Evolutionary conservation across 2,113 vertebrate species (phyloP).

Genomic region (Camarhynchus parvulus): DNA sequence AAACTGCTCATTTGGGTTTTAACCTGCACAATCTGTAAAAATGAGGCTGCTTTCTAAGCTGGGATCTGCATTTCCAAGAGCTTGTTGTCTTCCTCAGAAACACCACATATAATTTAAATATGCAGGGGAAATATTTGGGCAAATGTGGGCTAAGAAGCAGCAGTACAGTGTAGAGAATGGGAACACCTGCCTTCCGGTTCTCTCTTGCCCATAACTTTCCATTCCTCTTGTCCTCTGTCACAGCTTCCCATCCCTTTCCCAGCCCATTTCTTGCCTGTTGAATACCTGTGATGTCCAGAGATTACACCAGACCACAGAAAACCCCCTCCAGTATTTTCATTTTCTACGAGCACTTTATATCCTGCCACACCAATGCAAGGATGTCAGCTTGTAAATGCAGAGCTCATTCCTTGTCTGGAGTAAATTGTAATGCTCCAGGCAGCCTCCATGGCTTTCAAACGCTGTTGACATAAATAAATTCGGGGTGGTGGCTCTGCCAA

Average conservation of each 20-base stretch:
- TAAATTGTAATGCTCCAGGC: neutral
- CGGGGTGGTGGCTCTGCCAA: neutral
- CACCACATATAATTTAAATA: neutral
- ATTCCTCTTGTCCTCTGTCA: neutral
- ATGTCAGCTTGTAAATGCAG: neutral
- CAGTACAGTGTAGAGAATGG: accelerated
- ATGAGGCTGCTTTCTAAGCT: neutral
- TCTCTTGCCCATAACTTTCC: neutral
- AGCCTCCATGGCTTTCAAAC: neutral
- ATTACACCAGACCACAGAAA: accelerated
- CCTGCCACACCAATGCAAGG: neutral
- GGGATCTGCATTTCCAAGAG: neutral
- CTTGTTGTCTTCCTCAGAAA: neutral
- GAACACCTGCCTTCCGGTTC: neutral
- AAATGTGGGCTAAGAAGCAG: neutral
- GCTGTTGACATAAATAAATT: neutral
- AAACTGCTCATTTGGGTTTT: neutral
- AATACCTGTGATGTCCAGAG: neutral
- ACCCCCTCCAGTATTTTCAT: neutral
- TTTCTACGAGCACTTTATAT: neutral
- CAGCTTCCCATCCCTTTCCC: neutral
- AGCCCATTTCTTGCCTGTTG: neutral
- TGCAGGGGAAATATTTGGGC: neutral
- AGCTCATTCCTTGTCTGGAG: neutral
- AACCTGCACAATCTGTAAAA: neutral